Evolutionary conservation across 2,888 invertebrate species (phyloP).

Genomic region (Athalia cordata): DNA sequence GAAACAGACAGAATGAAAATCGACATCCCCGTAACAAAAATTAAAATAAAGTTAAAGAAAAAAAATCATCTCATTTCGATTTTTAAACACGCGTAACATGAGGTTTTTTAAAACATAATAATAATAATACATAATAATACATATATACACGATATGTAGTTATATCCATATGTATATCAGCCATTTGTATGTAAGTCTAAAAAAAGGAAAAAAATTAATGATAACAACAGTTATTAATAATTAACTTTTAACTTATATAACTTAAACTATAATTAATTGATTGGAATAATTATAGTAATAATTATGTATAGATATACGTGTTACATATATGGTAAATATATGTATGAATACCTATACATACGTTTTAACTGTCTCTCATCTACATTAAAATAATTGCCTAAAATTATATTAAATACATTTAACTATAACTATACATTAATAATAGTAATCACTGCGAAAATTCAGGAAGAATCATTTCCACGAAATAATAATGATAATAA

Average conservation of each 20-base stretch:
- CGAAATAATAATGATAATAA: neutral
- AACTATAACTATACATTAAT: too few relatives aligned
- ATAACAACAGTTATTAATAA: constrained; percentile 68
- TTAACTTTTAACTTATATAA: neutral
- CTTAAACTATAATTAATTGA: constrained; percentile 49
- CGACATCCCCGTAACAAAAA: neutral
- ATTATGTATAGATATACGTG: neutral
- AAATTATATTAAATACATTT: too few relatives aligned
- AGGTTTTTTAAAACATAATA: neutral
- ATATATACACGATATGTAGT: constrained; percentile 66
- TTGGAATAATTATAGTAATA: constrained; percentile 5
- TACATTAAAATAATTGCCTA: neutral
- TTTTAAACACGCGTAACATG: neutral
- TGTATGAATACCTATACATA: neutral
- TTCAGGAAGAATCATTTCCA: too few relatives aligned
- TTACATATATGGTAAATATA: neutral
- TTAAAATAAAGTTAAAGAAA: too few relatives aligned
- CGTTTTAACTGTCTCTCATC: neutral
- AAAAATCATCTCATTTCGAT: neutral
- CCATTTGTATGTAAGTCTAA: constrained; percentile 67
- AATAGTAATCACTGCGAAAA: too few relatives aligned
- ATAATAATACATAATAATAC: neutral
- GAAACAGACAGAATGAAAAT: constrained; percentile 41
- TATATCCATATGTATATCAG: constrained; percentile 71
- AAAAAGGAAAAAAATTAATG: constrained; percentile 57